Evolutionary conservation across 2,797 vertebrate genomes (phyloP).

Genomic region (Tapirus indicus): DNA sequence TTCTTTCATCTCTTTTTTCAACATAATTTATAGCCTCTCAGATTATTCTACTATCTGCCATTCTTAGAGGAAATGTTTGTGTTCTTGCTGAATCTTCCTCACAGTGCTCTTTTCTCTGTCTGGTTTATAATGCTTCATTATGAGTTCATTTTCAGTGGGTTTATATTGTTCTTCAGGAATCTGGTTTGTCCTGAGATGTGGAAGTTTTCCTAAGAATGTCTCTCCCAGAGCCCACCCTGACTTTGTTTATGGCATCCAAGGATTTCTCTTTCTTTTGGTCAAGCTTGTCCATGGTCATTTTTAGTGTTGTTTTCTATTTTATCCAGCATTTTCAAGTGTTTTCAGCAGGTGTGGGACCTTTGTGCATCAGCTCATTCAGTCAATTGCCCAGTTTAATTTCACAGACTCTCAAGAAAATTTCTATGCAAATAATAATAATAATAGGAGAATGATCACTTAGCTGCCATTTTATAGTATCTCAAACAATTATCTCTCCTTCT

Average conservation of each 20-base stretch:
- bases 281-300: not conserved
- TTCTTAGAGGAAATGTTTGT: not conserved
- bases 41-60: not conserved
- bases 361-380: not conserved
- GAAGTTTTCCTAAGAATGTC: not conserved
- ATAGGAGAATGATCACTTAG: not conserved
- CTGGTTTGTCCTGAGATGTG: not conserved
- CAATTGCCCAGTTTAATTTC: not conserved
- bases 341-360: not conserved
- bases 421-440: not conserved
- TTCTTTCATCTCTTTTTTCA: not conserved
- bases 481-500: not conserved
- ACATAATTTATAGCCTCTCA: not conserved
- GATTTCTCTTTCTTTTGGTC: not conserved
- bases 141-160: not conserved
- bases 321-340: not conserved
- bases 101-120: not conserved
- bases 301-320: not conserved
- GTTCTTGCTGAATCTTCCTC: not conserved
- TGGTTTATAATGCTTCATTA: not conserved
- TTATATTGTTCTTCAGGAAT: not conserved
- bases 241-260: not conserved
- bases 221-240: not conserved
- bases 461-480: not conserved
- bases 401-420: not conserved